Evolutionary conservation across 2,888 invertebrate genomes (phyloP).

Genomic region (Pocota personata): DNA sequence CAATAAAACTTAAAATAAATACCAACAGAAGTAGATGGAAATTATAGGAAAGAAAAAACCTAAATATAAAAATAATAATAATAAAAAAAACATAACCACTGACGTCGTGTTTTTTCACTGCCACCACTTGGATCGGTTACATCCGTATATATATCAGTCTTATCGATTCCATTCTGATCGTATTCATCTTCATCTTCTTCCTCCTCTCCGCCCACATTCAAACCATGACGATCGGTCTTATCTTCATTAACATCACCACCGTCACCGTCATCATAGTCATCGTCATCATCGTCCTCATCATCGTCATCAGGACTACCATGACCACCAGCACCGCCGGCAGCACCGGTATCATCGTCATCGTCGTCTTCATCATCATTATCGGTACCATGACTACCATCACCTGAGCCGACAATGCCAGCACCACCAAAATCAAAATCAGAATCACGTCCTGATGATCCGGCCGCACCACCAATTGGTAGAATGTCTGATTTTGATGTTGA

Average conservation of each 20-base stretch:
- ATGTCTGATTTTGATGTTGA: constrained; percentile 67
- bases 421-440: constrained; percentile 76
- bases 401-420: constrained; percentile 75
- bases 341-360: constrained; percentile 74
- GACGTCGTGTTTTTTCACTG: constrained; percentile 78
- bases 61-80: constrained; percentile 25
- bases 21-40: constrained; percentile 65
- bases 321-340: constrained; percentile 66
- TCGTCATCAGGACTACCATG: constrained; percentile 61
- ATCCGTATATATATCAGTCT: constrained; percentile 77
- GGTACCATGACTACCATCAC: constrained; percentile 74
- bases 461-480: constrained; percentile 48
- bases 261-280: constrained; percentile 51
- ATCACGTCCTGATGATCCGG: constrained; percentile 62
- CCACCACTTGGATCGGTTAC: constrained; percentile 76
- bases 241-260: constrained; percentile 62
- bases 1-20: constrained; percentile 49
- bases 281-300: constrained; percentile 38
- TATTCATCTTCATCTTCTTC: constrained; percentile 71
- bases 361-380: constrained; percentile 76
- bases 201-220: constrained; percentile 57
- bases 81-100: constrained; percentile 79
- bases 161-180: constrained; percentile 74
- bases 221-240: constrained; percentile 55
- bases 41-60: constrained; percentile 36